These are phyloP conservation scores for Palythoa grandis DNA, from an alignment of 92 coral and sea anemone species.

Conservation along the genomic window DNA sequence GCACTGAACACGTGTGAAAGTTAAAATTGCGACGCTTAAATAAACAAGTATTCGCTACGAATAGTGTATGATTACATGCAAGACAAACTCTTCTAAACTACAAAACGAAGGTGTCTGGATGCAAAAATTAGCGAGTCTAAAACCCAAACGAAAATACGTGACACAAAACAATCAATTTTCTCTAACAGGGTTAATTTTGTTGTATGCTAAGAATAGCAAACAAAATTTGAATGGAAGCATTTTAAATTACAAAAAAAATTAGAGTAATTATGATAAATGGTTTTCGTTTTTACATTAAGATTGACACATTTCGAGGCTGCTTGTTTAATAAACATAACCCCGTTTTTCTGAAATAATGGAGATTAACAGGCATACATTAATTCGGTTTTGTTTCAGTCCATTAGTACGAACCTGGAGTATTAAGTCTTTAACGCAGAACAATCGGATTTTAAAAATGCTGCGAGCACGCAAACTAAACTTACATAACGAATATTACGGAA, in stretches of 20 bases:
- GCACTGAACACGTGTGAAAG: conserved; percentile 1
- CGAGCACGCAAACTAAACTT: not conserved
- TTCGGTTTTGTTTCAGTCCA: conserved; percentile 13
- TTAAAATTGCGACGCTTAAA: not conserved
- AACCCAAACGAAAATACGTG: not conserved
- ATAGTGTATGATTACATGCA: not conserved
- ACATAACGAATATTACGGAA: not conserved
- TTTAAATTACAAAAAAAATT: not conserved
- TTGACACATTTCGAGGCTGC: conserved; percentile 20
- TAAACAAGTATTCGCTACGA: conserved; percentile 11
- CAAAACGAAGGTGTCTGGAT: not conserved
- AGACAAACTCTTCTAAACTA: not conserved
- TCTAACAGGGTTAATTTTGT: not conserved
- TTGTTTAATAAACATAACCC: conserved; percentile 9
- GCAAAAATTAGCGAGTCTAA: not conserved
- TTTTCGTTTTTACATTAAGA: conserved; percentile 3
- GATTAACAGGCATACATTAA: not conserved
- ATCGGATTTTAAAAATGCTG: not conserved
- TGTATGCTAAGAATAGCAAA: not conserved
- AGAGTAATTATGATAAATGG: conserved; percentile 21
- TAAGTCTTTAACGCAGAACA: not conserved
- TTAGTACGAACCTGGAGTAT: not conserved
- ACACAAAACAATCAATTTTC: not conserved
- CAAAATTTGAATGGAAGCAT: not conserved
- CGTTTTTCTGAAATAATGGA: conserved; percentile 12